phyloP scores from a whole-genome alignment of 1,140 invertebrate genomes.

The Holotrichia oblita region DNA sequence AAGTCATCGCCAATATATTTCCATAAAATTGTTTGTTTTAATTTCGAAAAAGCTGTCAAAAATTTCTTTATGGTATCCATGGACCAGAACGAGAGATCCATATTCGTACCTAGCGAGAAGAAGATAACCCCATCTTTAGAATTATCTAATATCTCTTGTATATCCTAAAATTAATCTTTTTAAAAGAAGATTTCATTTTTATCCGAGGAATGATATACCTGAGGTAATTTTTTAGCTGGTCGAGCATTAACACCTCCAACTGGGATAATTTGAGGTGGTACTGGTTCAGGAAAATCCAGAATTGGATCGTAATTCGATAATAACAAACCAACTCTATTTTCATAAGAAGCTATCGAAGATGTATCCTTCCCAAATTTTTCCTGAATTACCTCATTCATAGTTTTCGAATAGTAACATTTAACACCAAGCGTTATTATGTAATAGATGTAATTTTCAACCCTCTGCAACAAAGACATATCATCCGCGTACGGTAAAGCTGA shows the following conservation, averaged over 20 bases:
- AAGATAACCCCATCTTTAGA: constrained; percentile 71
- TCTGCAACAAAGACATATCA: not conserved
- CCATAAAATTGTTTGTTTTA: constrained; percentile 72
- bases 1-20: constrained; percentile 68
- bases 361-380: not conserved
- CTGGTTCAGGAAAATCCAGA: constrained; percentile 60
- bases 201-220: constrained; percentile 67
- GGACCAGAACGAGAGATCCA: constrained; percentile 62
- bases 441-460: not conserved
- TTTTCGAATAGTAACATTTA: not conserved
- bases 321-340: not conserved
- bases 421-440: not conserved
- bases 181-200: constrained; percentile 60
- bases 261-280: constrained; percentile 65
- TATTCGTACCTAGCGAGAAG: constrained; percentile 73
- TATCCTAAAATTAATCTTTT: no score
- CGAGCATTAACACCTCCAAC: constrained; percentile 65
- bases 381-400: not conserved
- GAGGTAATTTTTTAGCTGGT: constrained; percentile 59
- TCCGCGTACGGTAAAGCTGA: not conserved
- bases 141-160: constrained; percentile 68
- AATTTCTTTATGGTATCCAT: constrained; percentile 63
- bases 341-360: not conserved
- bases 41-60: constrained; percentile 63
- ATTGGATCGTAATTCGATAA: constrained; percentile 63